A percentile compares a stretch with the other conserved stretches of the same genome.
phyloP scores from a whole-genome alignment of 23 tunicate species.

The Trididemnum miniatum region DNA sequence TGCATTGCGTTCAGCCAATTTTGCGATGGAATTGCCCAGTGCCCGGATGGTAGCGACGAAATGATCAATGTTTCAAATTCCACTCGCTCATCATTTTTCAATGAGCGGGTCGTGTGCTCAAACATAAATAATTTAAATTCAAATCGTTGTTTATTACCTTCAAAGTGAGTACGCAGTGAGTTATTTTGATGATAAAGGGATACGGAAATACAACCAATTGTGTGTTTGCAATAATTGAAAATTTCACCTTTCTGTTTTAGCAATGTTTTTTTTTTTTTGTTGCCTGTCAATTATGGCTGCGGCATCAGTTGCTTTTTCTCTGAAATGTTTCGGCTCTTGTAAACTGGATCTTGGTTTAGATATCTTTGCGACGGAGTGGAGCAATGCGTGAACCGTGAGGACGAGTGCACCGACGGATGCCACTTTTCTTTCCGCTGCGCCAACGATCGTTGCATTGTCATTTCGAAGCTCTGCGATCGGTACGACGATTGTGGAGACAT shows the following conservation, averaged over 20 bases:
- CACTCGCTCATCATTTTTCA: too few relatives aligned
- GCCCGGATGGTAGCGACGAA: constrained; percentile 78
- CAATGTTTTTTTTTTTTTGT: background rate
- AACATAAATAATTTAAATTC: constrained; percentile 31
- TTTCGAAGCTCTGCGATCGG: constrained; percentile 40
- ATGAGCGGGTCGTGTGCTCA: constrained; percentile 34
- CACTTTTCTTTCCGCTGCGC: constrained; percentile 47
- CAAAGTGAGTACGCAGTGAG: too few relatives aligned
- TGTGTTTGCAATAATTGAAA: too few relatives aligned
- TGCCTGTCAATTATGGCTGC: too few relatives aligned
- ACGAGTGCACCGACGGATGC: constrained; percentile 63
- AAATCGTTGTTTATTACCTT: constrained; percentile 44
- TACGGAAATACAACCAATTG: too few relatives aligned
- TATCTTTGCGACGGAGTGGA: constrained; percentile 75
- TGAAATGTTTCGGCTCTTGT: too few relatives aligned
- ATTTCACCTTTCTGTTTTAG: too few relatives aligned
- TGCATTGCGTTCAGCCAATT: constrained; percentile 50
- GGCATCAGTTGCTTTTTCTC: too few relatives aligned
- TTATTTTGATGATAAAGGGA: too few relatives aligned
- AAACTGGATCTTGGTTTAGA: constrained; percentile 38
- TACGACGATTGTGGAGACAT: constrained; percentile 80
- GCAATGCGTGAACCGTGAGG: constrained; percentile 70
- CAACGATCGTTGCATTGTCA: constrained; percentile 53
- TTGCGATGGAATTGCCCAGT: constrained; percentile 54
- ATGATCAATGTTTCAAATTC: background rate